Evolutionary conservation across 2,888 invertebrate genomes (phyloP), one percentile per base, ranked within the genome.

Genomic region (Drosophila sordidapex): DNA sequence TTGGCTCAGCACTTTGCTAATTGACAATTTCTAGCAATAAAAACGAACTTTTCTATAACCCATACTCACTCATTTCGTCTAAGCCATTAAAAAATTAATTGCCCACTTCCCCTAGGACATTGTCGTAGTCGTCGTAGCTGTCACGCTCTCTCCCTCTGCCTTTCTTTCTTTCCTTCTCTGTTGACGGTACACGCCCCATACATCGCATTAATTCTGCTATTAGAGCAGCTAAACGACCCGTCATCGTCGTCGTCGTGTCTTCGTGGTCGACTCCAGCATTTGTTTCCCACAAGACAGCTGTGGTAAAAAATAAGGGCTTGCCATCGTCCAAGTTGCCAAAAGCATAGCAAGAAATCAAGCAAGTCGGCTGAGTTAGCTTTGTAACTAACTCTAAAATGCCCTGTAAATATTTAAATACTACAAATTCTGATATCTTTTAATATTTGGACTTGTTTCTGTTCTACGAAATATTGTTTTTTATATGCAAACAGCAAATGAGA

Each of bases 51-150:
- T 81, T 64, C 79, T 86, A 77, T 84, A 88, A 74, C 84, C 86
- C 72, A 68, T 87, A 85, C 70, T 81, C 86, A 82, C 77, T 87
- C 85, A 87, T 75, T 89, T 77, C 70, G 87, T 82, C 83, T 89
- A 74, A 85, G 86, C 87, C 85, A 86, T 85, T 87, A 87, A 87
- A 89, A 89, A 87, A 87, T 87, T 89, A 89, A 86, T 89, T 86
- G 87, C 79, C 83, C 60, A 71, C 73, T 82, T 81, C 76, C 81
- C 80, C 71, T 49, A 76, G 81, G 79, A 79, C 76, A 53, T 48
- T 53, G 33, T 43, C 56, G 33, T 46, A 63, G 56, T 57, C 38
- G 53, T 52, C 18, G 11, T 27, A 0, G 49, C 10, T 18, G 15
- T 48, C 25, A 15, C 15, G 11, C 21, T 48, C 4, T 15, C 46